phyloP scores from a whole-genome alignment of 2,113 vertebrate genomes.

The Rhinichthys klamathensis region DNA sequence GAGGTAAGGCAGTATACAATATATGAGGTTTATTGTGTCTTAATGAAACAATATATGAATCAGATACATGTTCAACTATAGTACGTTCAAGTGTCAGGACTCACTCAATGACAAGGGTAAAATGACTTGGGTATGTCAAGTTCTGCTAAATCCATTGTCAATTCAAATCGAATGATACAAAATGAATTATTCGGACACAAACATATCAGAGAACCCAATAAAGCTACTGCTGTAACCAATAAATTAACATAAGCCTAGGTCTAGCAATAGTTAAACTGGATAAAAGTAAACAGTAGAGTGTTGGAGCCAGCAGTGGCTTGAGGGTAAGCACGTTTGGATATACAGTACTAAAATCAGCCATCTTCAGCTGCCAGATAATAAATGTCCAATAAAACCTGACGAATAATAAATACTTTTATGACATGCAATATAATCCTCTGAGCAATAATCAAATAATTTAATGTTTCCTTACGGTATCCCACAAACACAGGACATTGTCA shows the following conservation, averaged over 20 bases:
- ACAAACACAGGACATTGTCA: slow-evolving; percentile 54
- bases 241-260: slow-evolving; percentile 51
- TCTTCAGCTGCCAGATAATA: slow-evolving; percentile 36
- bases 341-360: slow-evolving; percentile 53
- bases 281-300: slow-evolving; percentile 35
- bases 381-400: slow-evolving; percentile 52
- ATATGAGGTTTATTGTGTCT: slow-evolving; percentile 61
- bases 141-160: slow-evolving; percentile 22
- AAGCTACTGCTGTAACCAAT: slow-evolving; percentile 39
- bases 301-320: slow-evolving; percentile 35
- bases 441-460: slow-evolving; percentile 73
- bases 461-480: slow-evolving; percentile 56
- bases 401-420: slow-evolving; percentile 69
- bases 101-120: slow-evolving; percentile 55
- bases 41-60: slow-evolving; percentile 63
- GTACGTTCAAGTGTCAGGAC: slow-evolving; percentile 77
- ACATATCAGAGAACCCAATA: slow-evolving; percentile 21
- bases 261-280: slow-evolving; percentile 39
- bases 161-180: slow-evolving; percentile 19
- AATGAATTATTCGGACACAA: not conserved
- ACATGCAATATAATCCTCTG: slow-evolving; percentile 74
- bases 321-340: slow-evolving; percentile 41
- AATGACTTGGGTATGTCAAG: slow-evolving; percentile 40
- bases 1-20: slow-evolving; percentile 73
- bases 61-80: slow-evolving; percentile 68